Evolutionary conservation across 2,888 invertebrate species (phyloP).

Genomic region (Thyatira batis): DNA sequence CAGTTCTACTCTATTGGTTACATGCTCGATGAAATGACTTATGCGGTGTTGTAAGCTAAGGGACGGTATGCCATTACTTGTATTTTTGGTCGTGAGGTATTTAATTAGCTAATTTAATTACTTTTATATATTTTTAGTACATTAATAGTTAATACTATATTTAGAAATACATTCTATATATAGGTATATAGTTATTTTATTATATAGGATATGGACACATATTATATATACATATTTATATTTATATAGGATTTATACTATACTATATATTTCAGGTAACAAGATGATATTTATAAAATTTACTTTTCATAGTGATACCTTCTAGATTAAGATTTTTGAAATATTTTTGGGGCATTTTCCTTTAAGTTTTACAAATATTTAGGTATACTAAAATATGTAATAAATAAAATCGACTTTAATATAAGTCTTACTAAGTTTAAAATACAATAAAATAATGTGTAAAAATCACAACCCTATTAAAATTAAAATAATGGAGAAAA

Average conservation of each 20-base stretch:
- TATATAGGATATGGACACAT: too few species aligned
- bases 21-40: too few species aligned
- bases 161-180: too few species aligned
- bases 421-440: not conserved
- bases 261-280: constrained; percentile 32
- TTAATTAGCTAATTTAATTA: too few species aligned
- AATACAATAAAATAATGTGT: constrained; percentile 2
- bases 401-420: not conserved
- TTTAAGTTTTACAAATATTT: too few species aligned
- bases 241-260: constrained; percentile 10
- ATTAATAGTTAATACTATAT: too few species aligned
- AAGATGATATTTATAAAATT: constrained; percentile 20
- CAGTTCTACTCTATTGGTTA: too few species aligned
- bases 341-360: not conserved
- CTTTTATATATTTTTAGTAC: too few species aligned
- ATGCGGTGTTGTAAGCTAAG: too few species aligned
- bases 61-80: too few species aligned
- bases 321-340: not conserved
- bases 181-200: too few species aligned
- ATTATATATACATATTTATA: not conserved
- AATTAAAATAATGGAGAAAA: constrained; percentile 28
- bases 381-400: not conserved
- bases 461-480: constrained; percentile 38
- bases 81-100: too few species aligned
- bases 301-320: constrained; percentile 18